Base-by-base conservation (phyloP, 2,113 vertebrate genomes). In the Catagonus wagneri region DNA sequence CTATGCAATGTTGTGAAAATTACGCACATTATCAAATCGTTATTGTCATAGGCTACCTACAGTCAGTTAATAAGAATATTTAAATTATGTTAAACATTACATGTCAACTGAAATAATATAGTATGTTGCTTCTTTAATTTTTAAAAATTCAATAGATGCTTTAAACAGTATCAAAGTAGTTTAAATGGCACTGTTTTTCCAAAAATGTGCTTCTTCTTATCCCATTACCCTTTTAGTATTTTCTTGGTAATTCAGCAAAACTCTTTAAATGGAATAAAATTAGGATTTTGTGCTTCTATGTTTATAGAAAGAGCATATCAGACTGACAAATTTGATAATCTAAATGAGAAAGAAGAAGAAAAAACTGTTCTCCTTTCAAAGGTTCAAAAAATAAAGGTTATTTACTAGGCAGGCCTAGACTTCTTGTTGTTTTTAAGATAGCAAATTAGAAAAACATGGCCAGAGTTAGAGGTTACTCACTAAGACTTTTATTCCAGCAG, bases 381-480 rank as follows among this genome's bases (percentile, higher is more conserved):
- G 96, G 88, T 96, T 95, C 60, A 95, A 66, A 97, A 98, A 97
- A 95, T 86, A 98, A 94, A 92, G 97, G 69, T 94, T 98, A 97
- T 98, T 98, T 98, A 95, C 89, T 96, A 94, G 60, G 90, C 76
- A 96, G 98, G 84, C 90, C 71, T 95, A 94, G 96, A 68, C 86
- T 97, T 93, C 97, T 96, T 97, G 89, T 97, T 98, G 97, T 97
- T 98, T 98, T 96, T 97, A 97, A 96, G 96, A 97, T 36, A 87
- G 98, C 89, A 99, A 99, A 99, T 99, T 98, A 98, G 98, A 98
- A 99, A 98, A 98, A 98, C 96, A 97, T 98, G 98, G 95, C 66
- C 72, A 93, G 98, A 97, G 96, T 98, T 97, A 98, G 98, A 52
- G 97, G 97, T 97, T 98, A 97, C 98, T 98, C 98, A 98, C 96